phyloP scores from a whole-genome alignment of 2,797 vertebrate genomes.

The Paratrypauchen microcephalus region DNA sequence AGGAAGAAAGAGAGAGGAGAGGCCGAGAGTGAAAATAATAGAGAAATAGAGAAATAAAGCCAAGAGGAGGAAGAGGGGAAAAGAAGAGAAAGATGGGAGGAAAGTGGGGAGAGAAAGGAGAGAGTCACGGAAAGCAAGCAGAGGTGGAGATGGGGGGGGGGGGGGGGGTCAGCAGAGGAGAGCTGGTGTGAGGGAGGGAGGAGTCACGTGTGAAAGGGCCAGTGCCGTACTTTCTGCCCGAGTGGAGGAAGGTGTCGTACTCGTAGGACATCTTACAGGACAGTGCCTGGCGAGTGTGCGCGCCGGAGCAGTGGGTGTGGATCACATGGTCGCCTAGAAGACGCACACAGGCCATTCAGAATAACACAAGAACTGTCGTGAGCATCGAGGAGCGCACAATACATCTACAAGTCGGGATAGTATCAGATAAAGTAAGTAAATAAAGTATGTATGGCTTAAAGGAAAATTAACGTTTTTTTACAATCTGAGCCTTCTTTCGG shows the following conservation, averaged over 20 bases:
- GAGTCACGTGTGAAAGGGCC: background rate
- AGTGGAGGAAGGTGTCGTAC: slow-evolving; percentile 88
- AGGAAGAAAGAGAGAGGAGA: too few relatives aligned
- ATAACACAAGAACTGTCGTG: too few relatives aligned
- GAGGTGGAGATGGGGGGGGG: background rate
- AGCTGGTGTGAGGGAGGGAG: background rate
- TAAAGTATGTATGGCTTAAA: too few relatives aligned
- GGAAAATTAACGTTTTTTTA: too few relatives aligned
- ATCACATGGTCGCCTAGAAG: slow-evolving; percentile 82
- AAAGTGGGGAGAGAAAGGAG: background rate
- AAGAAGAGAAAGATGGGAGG: background rate
- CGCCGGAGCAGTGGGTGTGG: slow-evolving; percentile 93
- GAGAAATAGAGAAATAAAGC: too few relatives aligned
- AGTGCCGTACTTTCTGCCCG: slow-evolving; percentile 88
- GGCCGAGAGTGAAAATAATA: too few relatives aligned
- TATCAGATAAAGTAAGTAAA: too few relatives aligned
- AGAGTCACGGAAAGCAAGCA: too few relatives aligned
- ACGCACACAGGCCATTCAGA: background rate
- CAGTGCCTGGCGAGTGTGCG: slow-evolving; percentile 93
- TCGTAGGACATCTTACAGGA: slow-evolving; percentile 98
- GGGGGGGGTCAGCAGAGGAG: background rate
- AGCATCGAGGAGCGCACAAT: too few relatives aligned
- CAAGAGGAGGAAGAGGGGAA: too few relatives aligned
- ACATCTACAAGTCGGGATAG: too few relatives aligned
- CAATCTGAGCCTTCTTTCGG: too few relatives aligned